phyloP scores from a whole-genome alignment of 1,140 invertebrate genomes.

The Penaeus chinensis region DNA sequence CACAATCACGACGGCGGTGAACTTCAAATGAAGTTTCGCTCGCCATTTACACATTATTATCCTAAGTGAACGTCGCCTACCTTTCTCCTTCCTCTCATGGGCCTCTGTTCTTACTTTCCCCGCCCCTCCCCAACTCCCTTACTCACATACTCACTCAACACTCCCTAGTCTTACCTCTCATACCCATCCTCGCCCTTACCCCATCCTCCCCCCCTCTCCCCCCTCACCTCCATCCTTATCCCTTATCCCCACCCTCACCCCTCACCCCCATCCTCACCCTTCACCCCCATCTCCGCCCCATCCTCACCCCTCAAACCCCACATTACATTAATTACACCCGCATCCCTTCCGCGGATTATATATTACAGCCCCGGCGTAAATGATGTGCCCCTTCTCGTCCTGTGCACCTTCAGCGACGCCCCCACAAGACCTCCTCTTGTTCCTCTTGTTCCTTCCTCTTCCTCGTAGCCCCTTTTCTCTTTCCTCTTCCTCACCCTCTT shows the following conservation, averaged over 20 bases:
- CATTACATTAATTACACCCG: too few species aligned
- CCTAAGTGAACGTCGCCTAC: background rate
- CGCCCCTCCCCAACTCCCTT: background rate
- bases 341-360: too few species aligned
- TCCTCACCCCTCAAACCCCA: too few species aligned
- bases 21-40: too few species aligned
- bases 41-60: too few species aligned
- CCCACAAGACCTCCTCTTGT: background rate
- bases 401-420: too few species aligned
- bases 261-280: background rate
- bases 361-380: too few species aligned
- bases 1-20: too few species aligned
- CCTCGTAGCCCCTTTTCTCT: too few species aligned
- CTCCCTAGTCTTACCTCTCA: background rate
- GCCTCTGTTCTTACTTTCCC: background rate
- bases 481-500: background rate
- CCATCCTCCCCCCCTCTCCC: background rate
- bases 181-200: background rate
- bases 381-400: too few species aligned
- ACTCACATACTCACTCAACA: background rate
- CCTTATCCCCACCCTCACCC: too few species aligned
- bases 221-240: too few species aligned
- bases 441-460: background rate
- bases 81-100: background rate
- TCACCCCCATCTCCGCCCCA: background rate